phyloP scores from a whole-genome alignment of 2,113 vertebrate genomes.

The Malurus melanocephalus region DNA sequence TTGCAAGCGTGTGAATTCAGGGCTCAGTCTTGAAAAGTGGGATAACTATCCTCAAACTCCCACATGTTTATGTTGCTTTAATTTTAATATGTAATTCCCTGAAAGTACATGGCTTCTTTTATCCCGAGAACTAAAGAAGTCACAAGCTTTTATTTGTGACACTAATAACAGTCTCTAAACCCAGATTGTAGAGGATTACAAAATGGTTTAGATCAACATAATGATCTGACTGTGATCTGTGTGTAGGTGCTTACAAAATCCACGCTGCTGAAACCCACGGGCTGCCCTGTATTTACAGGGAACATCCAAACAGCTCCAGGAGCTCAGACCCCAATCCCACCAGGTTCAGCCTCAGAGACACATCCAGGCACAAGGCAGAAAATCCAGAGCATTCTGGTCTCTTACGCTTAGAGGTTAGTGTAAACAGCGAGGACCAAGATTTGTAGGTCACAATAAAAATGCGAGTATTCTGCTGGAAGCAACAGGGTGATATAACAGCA shows the following conservation, averaged over 20 bases:
- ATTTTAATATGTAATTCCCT: neutral
- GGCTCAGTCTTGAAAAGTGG: neutral
- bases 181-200: constrained; percentile 63
- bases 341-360: accelerated
- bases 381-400: neutral
- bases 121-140: constrained; percentile 13
- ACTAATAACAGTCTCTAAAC: constrained; percentile 61
- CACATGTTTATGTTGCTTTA: neutral
- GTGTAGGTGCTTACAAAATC: constrained; percentile 50
- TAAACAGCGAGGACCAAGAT: neutral
- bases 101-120: constrained; percentile 4
- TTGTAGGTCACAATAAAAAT: neutral
- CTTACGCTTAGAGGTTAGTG: neutral
- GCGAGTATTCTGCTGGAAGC: neutral
- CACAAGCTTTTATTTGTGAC: constrained; percentile 61
- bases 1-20: neutral
- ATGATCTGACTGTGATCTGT: constrained; percentile 49
- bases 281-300: neutral
- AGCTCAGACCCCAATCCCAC: neutral
- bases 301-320: neutral
- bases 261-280: neutral
- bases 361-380: neutral
- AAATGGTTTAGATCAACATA: constrained; percentile 55
- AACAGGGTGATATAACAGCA: neutral
- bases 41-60: neutral